Percentiles rank a stretch among this genome's conserved stretches.
These are phyloP conservation scores for Armadillidium nasatum DNA, from an alignment of 1,140 invertebrate genomes.

Conservation along the genomic window DNA sequence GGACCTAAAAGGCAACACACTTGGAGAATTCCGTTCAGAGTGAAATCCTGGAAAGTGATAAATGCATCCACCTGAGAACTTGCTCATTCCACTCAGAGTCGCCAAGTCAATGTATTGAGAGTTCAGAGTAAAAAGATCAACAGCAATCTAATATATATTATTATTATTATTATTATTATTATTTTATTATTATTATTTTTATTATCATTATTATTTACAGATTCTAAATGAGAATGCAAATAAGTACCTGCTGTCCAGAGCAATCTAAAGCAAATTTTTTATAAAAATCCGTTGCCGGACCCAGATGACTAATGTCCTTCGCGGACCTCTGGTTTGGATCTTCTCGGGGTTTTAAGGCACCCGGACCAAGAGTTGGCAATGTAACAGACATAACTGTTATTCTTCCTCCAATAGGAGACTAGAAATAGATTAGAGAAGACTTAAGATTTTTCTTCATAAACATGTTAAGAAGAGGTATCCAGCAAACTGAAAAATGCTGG, in stretches of 20 bases:
- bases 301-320: conserved; percentile 71
- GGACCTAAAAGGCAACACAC: conserved; percentile 68
- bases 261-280: conserved; percentile 94
- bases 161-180: too few relatives aligned
- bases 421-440: neutral
- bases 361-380: conserved; percentile 85
- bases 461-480: too few relatives aligned
- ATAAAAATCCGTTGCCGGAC: conserved; percentile 96
- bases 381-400: conserved; percentile 90
- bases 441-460: too few relatives aligned
- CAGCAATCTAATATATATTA: conserved; percentile 54
- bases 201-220: too few relatives aligned
- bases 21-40: conserved; percentile 60
- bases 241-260: conserved; percentile 90
- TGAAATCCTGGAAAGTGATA: conserved; percentile 90
- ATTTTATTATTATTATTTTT: too few relatives aligned
- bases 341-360: conserved; percentile 75
- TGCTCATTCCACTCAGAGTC: conserved; percentile 84
- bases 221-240: too few relatives aligned
- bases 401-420: conserved; percentile 59
- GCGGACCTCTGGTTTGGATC: conserved; percentile 75
- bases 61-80: conserved; percentile 90
- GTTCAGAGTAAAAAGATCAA: conserved; percentile 92
- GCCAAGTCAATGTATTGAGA: conserved; percentile 90
- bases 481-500: neutral